Evolutionary conservation across 2,888 invertebrate species (phyloP), one percentile per base, ranked within the genome.

Genomic region (Drosophila longiperda): DNA sequence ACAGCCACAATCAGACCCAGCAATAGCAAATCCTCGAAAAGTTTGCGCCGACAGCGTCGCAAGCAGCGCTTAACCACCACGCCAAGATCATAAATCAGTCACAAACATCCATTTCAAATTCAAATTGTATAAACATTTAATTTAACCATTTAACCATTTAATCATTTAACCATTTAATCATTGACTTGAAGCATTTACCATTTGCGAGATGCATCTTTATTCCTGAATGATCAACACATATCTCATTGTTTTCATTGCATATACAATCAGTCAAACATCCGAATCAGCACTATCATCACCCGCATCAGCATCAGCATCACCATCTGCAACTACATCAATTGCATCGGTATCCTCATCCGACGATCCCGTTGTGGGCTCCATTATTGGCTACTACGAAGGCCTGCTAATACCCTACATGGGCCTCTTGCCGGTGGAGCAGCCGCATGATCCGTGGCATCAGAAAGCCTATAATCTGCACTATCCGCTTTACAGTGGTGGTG

Each of bases 331-430:
- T 17, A 20, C 62, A 73, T 55, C 58, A 50, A 75, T 52, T 55
- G 38, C 61, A 73, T 48, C 62, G 3, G 17, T 40, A 61, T 58
- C 58, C 7, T 23, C 64, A 34, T 33, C 59, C 50, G 64, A 57
- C 54, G 45, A 49, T 26, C 69, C 78, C 64, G 65, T 48, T 53
- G 75, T 86, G 50, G 79, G 90, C 48, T 75, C 89, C 12, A 5
- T 76, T 2, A 74, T 82, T 38, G 69, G 78, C 54, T 79, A 59
- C 32, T 63, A 57, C 42, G 87, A 83, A 0, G 50, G 71, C 17
- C 42, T 92, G 32, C 52, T 92, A 11, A 40, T 74, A 63, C 92
- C 92, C 3, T 92, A 90, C 61, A 91, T 92, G 92, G 92, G 92
- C 7, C 54, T 91, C 6, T 72, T 80, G 58, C 76, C 86, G 12